A percentile compares a stretch with the other conserved stretches of the same genome.
Conservation (phyloP, 2,888 invertebrate species). For the Mythimna pallens region DNA sequence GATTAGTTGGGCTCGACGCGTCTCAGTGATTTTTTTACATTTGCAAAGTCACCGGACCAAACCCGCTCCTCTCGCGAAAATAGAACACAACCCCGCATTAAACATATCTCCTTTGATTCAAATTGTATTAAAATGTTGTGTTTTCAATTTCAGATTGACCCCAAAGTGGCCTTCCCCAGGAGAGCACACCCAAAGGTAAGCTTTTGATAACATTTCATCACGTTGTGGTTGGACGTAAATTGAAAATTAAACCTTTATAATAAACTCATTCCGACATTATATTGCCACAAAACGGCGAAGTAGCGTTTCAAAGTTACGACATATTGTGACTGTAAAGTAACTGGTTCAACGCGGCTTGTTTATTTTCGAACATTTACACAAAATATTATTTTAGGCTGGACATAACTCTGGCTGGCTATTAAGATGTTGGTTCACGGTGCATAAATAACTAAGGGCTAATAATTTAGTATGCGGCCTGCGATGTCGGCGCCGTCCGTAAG, state of each 20-base stretch:
- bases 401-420: constrained; percentile 87
- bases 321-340: constrained; percentile 80
- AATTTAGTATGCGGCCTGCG: constrained; percentile 89
- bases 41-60: constrained; percentile 44
- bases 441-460: constrained; percentile 89
- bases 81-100: constrained; percentile 35
- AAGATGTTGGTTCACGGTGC: constrained; percentile 89
- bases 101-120: constrained; percentile 52
- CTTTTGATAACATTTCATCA: constrained; percentile 72
- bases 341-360: constrained; percentile 81
- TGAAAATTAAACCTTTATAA: constrained; percentile 81
- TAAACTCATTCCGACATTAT: constrained; percentile 82
- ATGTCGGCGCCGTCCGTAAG: constrained; percentile 80
- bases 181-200: constrained; percentile 99
- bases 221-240: constrained; percentile 75
- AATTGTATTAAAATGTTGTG: constrained; percentile 61
- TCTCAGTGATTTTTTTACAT: constrained; percentile 76
- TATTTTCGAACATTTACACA: constrained; percentile 89
- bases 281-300: constrained; percentile 76
- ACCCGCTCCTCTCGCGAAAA: constrained; percentile 39
- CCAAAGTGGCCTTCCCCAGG: constrained; percentile 99
- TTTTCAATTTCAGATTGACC: constrained; percentile 97
- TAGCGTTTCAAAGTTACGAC: constrained; percentile 79
- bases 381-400: constrained; percentile 90
- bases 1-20: constrained; percentile 82